Conservation (phyloP, 2,797 vertebrate species). For the Sebastolobus alascanus region DNA sequence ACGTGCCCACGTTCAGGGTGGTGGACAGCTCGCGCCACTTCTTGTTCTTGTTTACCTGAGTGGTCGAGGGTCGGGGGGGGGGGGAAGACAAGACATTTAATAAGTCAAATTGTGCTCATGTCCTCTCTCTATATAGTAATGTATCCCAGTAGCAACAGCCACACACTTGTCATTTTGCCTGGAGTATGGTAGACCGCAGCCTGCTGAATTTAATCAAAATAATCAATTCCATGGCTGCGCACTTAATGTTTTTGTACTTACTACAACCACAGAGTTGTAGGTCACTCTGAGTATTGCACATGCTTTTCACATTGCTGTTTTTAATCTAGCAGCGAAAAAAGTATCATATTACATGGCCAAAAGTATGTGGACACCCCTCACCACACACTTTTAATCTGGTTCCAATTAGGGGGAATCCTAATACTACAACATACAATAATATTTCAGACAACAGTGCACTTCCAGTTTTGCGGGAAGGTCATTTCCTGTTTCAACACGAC, state of each 20-base stretch:
- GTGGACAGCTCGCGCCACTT: constrained; percentile 95
- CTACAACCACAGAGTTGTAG: constrained; percentile 17
- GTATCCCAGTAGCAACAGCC: constrained; percentile 5
- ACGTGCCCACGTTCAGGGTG: constrained; percentile 92
- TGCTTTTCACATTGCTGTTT: constrained; percentile 2
- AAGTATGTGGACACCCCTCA: background rate
- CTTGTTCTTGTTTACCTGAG: constrained; percentile 97
- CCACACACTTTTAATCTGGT: background rate
- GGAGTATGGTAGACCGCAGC: constrained; percentile 27
- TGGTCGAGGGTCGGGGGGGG: background rate
- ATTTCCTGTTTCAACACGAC: background rate
- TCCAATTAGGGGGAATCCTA: background rate
- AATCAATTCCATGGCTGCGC: constrained; percentile 13
- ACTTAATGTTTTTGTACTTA: constrained; percentile 21
- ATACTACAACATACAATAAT: background rate
- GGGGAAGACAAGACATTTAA: background rate
- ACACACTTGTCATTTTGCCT: constrained; percentile 43
- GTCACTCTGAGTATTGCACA: constrained; percentile 1
- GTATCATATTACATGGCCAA: background rate
- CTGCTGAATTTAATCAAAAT: constrained; percentile 43
- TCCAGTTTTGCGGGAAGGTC: background rate
- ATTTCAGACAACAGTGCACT: background rate
- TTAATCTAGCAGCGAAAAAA: constrained; percentile 13
- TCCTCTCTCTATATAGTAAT: constrained; percentile 5
- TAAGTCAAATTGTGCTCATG: constrained; percentile 8